Percentiles rank a stretch among this genome's conserved stretches.
These are phyloP conservation scores for Lithobates sylvaticus DNA, from an alignment of 2,797 vertebrate genomes.

Conservation along the genomic window DNA sequence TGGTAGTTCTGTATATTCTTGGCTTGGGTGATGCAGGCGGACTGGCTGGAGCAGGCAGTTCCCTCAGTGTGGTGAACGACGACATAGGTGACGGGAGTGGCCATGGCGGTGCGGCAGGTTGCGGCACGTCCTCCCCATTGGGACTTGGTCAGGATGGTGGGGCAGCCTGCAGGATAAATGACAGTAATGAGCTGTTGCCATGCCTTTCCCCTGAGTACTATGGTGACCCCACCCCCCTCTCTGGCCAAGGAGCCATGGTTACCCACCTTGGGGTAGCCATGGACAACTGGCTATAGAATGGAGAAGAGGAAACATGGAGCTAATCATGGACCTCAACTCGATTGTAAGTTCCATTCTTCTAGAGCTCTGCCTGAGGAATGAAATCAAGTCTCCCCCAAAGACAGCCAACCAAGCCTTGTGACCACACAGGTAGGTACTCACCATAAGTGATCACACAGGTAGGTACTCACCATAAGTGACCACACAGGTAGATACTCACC, in stretches of 20 bases:
- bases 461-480: slow-evolving; percentile 33
- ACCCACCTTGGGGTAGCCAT: too few relatives aligned
- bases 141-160: slow-evolving; percentile 68
- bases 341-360: too few relatives aligned
- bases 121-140: slow-evolving; percentile 75
- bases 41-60: slow-evolving; percentile 61
- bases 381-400: too few relatives aligned
- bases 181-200: too few relatives aligned
- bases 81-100: slow-evolving; percentile 61
- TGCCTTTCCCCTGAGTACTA: neutral
- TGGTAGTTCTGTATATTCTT: slow-evolving; percentile 76
- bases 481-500: slow-evolving; percentile 20
- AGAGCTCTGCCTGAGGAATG: too few relatives aligned
- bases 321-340: too few relatives aligned
- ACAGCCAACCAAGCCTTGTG: too few relatives aligned
- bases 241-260: too few relatives aligned
- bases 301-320: too few relatives aligned
- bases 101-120: slow-evolving; percentile 40
- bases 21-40: slow-evolving; percentile 64
- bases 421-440: slow-evolving; percentile 10
- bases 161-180: slow-evolving; percentile 34
- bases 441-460: slow-evolving; percentile 24
- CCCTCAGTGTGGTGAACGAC: slow-evolving; percentile 82
- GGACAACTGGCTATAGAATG: too few relatives aligned
- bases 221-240: too few relatives aligned